Conservation (phyloP, 2,113 vertebrate genomes). For the Paramisgurnus dabryanus region DNA sequence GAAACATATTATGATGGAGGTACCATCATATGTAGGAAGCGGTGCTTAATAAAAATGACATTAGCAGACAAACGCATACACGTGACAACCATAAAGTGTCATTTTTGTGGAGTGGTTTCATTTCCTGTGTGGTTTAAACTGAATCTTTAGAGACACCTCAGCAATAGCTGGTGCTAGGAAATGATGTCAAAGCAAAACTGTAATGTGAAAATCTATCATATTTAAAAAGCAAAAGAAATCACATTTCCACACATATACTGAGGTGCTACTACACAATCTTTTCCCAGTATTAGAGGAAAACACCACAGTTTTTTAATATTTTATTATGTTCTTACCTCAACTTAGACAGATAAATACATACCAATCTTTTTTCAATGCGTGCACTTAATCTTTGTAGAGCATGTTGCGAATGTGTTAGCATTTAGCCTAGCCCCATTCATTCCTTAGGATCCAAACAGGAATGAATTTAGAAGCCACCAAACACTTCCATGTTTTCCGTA, state of each 20-base stretch:
- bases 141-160: background rate
- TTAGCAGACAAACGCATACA: background rate
- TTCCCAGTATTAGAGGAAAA: too few relatives aligned
- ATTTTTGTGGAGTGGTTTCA: background rate
- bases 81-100: background rate
- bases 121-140: background rate
- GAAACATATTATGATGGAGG: background rate
- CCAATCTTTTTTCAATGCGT: too few relatives aligned
- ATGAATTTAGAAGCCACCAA: too few relatives aligned
- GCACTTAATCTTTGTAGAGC: too few relatives aligned
- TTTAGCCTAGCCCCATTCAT: too few relatives aligned
- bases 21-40: too few relatives aligned
- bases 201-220: background rate
- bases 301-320: too few relatives aligned
- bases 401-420: too few relatives aligned
- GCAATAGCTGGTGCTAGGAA: background rate
- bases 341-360: too few relatives aligned
- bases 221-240: constrained; percentile 13
- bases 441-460: too few relatives aligned
- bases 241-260: background rate
- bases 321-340: too few relatives aligned
- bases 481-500: too few relatives aligned
- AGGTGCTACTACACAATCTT: background rate
- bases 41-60: background rate
- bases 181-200: background rate